Conservation (phyloP, 1,140 invertebrate species). For the Temnothorax curvispinosus region DNA sequence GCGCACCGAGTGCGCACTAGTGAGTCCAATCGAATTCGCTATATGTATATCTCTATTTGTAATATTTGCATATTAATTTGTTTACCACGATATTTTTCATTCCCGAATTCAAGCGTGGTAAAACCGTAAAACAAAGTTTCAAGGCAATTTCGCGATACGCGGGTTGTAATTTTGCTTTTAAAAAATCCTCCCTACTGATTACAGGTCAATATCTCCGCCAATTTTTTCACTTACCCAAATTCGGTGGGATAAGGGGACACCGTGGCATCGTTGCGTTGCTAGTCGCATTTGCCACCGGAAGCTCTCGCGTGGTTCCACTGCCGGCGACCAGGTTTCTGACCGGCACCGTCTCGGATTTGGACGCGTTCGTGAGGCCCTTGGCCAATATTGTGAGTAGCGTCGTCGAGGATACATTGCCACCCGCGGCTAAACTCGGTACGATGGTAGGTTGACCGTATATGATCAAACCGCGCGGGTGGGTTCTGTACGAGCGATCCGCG, state of each 20-base stretch:
- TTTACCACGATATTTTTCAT: background rate
- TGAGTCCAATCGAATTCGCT: too few species aligned
- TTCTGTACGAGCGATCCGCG: conserved; percentile 77
- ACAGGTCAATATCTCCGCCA: background rate
- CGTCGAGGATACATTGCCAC: conserved; percentile 74
- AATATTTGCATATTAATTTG: background rate
- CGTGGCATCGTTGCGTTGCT: conserved; percentile 60
- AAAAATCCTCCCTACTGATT: background rate
- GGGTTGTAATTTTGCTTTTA: background rate
- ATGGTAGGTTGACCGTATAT: conserved; percentile 80
- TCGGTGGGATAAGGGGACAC: conserved; percentile 84
- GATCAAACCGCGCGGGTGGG: conserved; percentile 81
- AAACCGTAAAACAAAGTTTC: background rate
- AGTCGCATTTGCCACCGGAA: conserved; percentile 64
- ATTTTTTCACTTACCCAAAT: conserved; percentile 81
- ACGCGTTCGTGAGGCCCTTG: conserved; percentile 49
- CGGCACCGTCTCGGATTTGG: conserved; percentile 47
- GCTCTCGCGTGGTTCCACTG: conserved; percentile 42
- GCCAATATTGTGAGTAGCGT: conserved; percentile 67
- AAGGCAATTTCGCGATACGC: background rate
- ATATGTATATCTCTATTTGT: background rate
- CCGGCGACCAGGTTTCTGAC: conserved; percentile 41
- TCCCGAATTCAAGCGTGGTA: background rate
- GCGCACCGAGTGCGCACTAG: too few species aligned
- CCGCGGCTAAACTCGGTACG: conserved; percentile 66